phyloP scores from a whole-genome alignment of 2,113 vertebrate genomes.

The Sapajus apella region DNA sequence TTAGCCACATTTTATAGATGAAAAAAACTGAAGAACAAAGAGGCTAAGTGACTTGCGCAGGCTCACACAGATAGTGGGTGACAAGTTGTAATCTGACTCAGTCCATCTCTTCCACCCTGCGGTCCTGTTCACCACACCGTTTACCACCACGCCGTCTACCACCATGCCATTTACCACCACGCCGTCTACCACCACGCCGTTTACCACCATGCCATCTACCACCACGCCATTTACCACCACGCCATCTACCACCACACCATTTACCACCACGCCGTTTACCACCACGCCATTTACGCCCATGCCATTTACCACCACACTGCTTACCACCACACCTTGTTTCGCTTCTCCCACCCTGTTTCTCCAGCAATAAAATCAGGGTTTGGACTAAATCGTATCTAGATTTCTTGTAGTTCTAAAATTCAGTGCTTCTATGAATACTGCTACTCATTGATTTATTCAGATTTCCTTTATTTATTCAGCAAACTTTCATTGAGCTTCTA shows the following conservation, averaged over 20 bases:
- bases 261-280: not conserved
- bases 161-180: too few relatives aligned
- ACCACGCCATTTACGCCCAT: too few relatives aligned
- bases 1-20: not conserved
- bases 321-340: not conserved
- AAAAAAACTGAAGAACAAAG: not conserved
- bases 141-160: not conserved
- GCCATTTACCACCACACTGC: too few relatives aligned
- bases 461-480: not conserved
- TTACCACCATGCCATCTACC: too few relatives aligned
- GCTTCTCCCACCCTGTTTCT: not conserved
- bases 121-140: too few relatives aligned
- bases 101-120: not conserved
- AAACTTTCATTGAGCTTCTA: not conserved
- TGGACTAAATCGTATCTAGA: not conserved
- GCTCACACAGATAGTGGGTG: not conserved
- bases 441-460: not conserved
- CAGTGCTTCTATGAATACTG: not conserved
- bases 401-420: not conserved
- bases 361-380: not conserved
- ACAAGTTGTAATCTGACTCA: not conserved
- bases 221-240: too few relatives aligned
- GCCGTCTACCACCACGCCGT: fast-evolving
- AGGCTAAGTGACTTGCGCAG: not conserved
- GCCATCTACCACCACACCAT: fast-evolving